Conservation (phyloP, 2,113 vertebrate species). For the Mungos mungo region DNA sequence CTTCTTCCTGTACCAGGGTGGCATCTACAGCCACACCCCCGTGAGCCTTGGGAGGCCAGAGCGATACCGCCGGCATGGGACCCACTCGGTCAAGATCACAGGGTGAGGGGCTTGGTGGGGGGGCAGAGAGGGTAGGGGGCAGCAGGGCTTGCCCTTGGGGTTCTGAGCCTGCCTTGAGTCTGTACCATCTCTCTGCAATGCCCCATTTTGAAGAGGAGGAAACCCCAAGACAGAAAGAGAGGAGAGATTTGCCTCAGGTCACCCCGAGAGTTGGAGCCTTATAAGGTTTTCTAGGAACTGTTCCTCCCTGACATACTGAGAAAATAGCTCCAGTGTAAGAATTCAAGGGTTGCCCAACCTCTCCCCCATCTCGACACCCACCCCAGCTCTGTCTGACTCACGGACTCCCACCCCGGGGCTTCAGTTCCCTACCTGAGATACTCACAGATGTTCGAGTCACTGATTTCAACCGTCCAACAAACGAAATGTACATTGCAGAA, state of each 20-base stretch:
- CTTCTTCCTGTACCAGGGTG: conserved; percentile 95
- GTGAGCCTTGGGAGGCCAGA: conserved; percentile 88
- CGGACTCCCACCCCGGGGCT: not conserved
- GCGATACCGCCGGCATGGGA: conserved; percentile 91
- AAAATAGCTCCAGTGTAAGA: not conserved
- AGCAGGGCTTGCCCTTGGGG: not conserved
- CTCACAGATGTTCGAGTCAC: not conserved
- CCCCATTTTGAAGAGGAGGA: not conserved
- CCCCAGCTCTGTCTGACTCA: not conserved
- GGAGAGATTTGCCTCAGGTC: not conserved
- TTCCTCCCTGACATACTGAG: not conserved
- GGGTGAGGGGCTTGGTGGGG: conserved; percentile 86
- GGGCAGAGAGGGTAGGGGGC: not conserved
- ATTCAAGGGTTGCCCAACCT: not conserved
- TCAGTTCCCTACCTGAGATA: not conserved
- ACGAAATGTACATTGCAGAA: not conserved
- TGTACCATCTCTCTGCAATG: not conserved
- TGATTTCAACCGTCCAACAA: not conserved
- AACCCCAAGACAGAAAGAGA: not conserved
- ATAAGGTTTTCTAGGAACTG: not conserved
- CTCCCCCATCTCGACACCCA: not conserved
- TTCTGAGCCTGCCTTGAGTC: not conserved
- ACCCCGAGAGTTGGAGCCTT: not conserved
- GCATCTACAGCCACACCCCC: conserved; percentile 93
- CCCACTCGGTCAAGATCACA: conserved; percentile 95